phyloP scores from a whole-genome alignment of 2,797 vertebrate species.

The Setipinna tenuifilis region DNA sequence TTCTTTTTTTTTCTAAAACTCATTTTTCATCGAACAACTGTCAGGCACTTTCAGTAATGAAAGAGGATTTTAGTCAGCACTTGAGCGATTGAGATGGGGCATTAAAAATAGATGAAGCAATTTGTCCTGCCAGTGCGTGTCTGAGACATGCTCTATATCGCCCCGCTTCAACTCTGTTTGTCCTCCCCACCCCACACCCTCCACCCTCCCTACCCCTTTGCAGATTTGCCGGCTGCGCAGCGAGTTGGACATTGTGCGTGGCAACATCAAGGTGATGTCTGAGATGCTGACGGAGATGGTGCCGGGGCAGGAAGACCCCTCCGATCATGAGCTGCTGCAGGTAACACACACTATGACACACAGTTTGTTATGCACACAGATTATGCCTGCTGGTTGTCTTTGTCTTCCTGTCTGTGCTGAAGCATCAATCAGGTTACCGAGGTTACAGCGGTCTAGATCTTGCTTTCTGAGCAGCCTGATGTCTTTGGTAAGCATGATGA shows the following conservation, averaged over 20 bases:
- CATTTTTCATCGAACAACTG: not conserved
- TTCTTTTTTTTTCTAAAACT: not conserved
- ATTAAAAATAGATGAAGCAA: slow-evolving; percentile 5
- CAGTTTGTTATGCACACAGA: not conserved
- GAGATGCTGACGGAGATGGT: slow-evolving; percentile 99
- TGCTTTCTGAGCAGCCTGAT: too few relatives aligned
- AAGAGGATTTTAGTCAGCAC: not conserved
- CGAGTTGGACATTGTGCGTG: slow-evolving; percentile 94
- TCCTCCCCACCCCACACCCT: not conserved
- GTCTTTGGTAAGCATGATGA: too few relatives aligned
- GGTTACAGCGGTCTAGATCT: too few relatives aligned
- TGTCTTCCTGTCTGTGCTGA: slow-evolving; percentile 1
- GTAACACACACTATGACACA: slow-evolving; percentile 64
- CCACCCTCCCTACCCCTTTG: not conserved
- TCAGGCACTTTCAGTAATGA: not conserved
- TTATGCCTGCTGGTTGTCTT: not conserved
- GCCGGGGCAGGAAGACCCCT: slow-evolving; percentile 92
- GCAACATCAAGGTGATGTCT: slow-evolving; percentile 98
- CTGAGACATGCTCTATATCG: not conserved
- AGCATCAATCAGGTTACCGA: not conserved
- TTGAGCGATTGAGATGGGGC: not conserved
- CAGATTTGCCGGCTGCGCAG: slow-evolving; percentile 93
- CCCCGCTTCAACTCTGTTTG: not conserved
- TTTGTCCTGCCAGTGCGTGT: not conserved
- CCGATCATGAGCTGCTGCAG: slow-evolving; percentile 94